Conservation (phyloP, 2,113 vertebrate genomes). For the Procapra przewalskii region DNA sequence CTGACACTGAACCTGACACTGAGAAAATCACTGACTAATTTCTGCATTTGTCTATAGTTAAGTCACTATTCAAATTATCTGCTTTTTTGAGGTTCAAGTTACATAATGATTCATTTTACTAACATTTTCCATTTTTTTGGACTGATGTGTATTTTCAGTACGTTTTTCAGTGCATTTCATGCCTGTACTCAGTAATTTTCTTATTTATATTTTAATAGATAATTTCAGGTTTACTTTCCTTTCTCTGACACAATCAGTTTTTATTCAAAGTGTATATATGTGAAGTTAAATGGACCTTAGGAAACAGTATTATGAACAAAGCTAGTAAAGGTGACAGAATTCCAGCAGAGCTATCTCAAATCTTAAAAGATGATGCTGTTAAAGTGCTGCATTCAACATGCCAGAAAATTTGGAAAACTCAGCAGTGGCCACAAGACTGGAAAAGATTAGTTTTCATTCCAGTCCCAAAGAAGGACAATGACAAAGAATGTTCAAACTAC, state of each 20-base stretch:
- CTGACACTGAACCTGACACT: neutral
- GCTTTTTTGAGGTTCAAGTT: neutral
- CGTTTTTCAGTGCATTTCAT: neutral
- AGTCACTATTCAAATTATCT: neutral
- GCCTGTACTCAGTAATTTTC: neutral
- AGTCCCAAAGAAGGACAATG: neutral
- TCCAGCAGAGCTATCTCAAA: neutral
- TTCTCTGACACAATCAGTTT: neutral
- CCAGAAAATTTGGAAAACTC: neutral
- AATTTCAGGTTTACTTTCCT: neutral
- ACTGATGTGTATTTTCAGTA: neutral
- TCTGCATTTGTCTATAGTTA: neutral
- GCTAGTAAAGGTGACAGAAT: neutral
- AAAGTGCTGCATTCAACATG: neutral
- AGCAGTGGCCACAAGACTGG: neutral
- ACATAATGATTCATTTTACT: neutral
- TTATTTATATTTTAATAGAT: neutral
- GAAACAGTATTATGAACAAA: neutral
- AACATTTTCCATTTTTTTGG: neutral
- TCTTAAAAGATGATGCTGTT: neutral
- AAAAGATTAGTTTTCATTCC: neutral
- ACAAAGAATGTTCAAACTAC: neutral
- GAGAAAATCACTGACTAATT: neutral
- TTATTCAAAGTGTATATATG: neutral
- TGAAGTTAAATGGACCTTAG: neutral